phyloP scores from a whole-genome alignment of 2,888 invertebrate genomes.

The Aphelenchoides bicaudatus region DNA sequence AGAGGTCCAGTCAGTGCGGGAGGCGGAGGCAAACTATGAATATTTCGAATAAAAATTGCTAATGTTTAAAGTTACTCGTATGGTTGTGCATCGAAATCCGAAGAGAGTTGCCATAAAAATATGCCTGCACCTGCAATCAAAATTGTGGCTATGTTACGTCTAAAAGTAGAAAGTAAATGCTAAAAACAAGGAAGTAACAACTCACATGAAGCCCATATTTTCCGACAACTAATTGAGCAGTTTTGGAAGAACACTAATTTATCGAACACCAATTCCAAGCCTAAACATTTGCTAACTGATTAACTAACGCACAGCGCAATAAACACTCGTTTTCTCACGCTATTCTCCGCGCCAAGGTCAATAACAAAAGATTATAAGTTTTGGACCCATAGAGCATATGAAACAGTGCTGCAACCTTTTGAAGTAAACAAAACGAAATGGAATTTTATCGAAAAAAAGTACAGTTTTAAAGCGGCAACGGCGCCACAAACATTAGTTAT shows the following conservation, averaged over 20 bases:
- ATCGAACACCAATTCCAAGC: background rate
- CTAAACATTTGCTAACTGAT: too few relatives aligned
- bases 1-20: conserved; percentile 46
- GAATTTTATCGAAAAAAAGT: too few relatives aligned
- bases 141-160: conserved; percentile 10
- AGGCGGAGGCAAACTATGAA: conserved; percentile 41
- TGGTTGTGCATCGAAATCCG: conserved; percentile 19
- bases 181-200: background rate
- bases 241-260: background rate
- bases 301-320: too few relatives aligned
- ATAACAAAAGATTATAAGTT: too few relatives aligned
- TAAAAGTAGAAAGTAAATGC: background rate
- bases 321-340: too few relatives aligned
- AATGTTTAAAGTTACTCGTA: conserved; percentile 26
- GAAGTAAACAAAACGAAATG: too few relatives aligned
- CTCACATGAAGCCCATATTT: conserved; percentile 13
- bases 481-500: too few relatives aligned
- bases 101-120: conserved; percentile 16
- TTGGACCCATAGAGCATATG: too few relatives aligned
- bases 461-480: too few relatives aligned
- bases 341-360: too few relatives aligned
- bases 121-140: conserved; percentile 17
- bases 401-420: too few relatives aligned
- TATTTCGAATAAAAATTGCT: background rate
- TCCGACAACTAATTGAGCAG: background rate